Conservation (phyloP, 2,888 invertebrate genomes). For the Clitarchus hookeri region DNA sequence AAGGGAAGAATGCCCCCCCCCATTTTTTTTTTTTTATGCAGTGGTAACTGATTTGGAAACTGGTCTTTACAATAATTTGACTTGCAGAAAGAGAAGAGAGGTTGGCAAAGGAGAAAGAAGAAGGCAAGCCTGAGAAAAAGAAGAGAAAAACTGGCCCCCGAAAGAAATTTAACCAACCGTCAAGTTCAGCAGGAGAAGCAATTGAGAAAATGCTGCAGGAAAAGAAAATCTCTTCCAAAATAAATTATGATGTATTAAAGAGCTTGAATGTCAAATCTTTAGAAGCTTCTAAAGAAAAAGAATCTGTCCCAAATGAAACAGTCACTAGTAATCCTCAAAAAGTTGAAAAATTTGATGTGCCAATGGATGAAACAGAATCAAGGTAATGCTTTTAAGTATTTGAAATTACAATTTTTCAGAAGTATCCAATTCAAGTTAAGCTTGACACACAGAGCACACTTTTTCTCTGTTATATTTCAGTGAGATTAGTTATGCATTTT, state of each 20-base stretch:
- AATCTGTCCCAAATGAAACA: neutral
- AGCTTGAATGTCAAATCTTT: slow-evolving; percentile 63
- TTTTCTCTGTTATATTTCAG: too few species aligned
- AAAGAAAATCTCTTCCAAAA: slow-evolving; percentile 94
- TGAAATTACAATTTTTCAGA: too few species aligned
- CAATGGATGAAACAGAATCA: neutral
- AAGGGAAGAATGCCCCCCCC: too few species aligned
- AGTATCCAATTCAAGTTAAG: too few species aligned
- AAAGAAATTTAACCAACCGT: slow-evolving; percentile 66
- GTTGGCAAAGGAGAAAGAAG: slow-evolving; percentile 78
- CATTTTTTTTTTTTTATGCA: too few species aligned
- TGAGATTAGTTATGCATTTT: too few species aligned
- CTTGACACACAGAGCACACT: too few species aligned
- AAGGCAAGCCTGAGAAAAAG: slow-evolving; percentile 83
- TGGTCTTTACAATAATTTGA: neutral
- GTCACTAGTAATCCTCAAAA: neutral
- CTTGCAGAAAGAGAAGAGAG: slow-evolving; percentile 78
- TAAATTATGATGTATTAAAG: slow-evolving; percentile 95
- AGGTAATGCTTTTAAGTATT: neutral
- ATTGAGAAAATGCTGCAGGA: slow-evolving; percentile 96
- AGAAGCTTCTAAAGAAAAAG: slow-evolving; percentile 27
- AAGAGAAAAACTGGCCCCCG: slow-evolving; percentile 70
- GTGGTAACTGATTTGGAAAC: too few species aligned
- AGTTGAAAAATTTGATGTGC: neutral
- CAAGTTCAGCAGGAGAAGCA: slow-evolving; percentile 79